phyloP scores from a whole-genome alignment of 1,140 invertebrate species.

The Danaus melanippus region DNA sequence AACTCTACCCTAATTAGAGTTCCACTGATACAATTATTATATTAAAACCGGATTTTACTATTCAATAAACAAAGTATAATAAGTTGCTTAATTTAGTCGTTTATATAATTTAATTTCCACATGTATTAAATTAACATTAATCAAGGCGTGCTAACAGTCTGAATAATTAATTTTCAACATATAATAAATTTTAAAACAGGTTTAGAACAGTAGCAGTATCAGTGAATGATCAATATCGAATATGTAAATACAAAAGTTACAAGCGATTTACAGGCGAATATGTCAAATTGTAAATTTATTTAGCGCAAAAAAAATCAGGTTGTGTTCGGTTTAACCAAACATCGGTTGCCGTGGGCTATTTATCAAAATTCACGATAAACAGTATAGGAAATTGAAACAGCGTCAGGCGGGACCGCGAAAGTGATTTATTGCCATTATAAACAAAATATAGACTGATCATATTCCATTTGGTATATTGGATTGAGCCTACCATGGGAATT shows the following conservation, averaged over 20 bases:
- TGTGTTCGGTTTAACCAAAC: conserved; percentile 42
- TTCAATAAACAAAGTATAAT: too few species aligned
- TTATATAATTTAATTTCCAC: too few species aligned
- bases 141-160: too few species aligned
- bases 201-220: conserved; percentile 6
- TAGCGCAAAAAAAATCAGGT: conserved; percentile 49
- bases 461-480: conserved; percentile 56
- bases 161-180: too few species aligned
- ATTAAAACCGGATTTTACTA: too few species aligned
- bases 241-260: conserved; percentile 31
- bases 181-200: conserved; percentile 4
- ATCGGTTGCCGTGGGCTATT: conserved; percentile 50
- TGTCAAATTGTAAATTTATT: conserved; percentile 62
- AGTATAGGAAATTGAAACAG: conserved; percentile 66
- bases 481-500: conserved; percentile 36
- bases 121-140: too few species aligned
- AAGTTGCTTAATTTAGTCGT: too few species aligned
- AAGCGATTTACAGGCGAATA: conserved; percentile 59
- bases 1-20: too few species aligned
- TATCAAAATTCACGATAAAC: conserved; percentile 67
- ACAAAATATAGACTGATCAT: conserved; percentile 67
- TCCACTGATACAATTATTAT: background rate
- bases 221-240: conserved; percentile 34
- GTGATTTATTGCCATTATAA: conserved; percentile 67
- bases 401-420: conserved; percentile 56